Base-by-base conservation (phyloP, 2,888 invertebrate species). In the Dryocosmus kuriphilus region DNA sequence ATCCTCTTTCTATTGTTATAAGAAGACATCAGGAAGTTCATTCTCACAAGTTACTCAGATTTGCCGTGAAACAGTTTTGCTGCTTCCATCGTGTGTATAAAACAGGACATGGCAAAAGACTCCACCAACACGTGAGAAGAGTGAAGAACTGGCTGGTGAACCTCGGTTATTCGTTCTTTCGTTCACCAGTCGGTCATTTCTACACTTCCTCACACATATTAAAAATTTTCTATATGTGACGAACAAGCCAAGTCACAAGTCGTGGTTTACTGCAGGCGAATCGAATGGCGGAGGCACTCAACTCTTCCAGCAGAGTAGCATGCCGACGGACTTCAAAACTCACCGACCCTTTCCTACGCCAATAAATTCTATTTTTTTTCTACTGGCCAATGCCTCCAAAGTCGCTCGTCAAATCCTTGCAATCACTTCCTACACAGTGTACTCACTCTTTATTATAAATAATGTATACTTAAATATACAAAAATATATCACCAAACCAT, bases 251-350 rank as follows among this genome's bases (percentile, higher is more conserved):
- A 77, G 82, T 83, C 86, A 85, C 88, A 85, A 87, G 85, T 81
- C 85, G 83, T 86, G 80, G 82, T 88, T 89, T 88, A 89, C 85
- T 84, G 85, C 63, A 71, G 30, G 89, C 88, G 88, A 87, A 85
- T 89, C 88, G 89, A 89, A 89, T 89, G 84, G 83, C 83, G 78
- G 81, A 84, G 81, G 84, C 82, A 84, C 82, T 84, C 82, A 83
- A 85, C 82, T 84, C 83, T 79, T 79, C 83, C 82, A 83, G 80
- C 78, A 81, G 38, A 65, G 22, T 65, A 65, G 22, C 38, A 65
- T 65, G 67, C 51, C 71, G 79, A 80, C 78, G 82, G 78, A 83
- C 83, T 79, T 80, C 80, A 82, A 83, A 83, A 84, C 82, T 84
- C 71, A 83, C 82, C 83, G 82, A 71, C 83, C 80, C 80, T 83